These are phyloP conservation scores for Pseudorhombus dupliciocellatus DNA, from an alignment of 2,113 vertebrate species.

Conservation along the genomic window DNA sequence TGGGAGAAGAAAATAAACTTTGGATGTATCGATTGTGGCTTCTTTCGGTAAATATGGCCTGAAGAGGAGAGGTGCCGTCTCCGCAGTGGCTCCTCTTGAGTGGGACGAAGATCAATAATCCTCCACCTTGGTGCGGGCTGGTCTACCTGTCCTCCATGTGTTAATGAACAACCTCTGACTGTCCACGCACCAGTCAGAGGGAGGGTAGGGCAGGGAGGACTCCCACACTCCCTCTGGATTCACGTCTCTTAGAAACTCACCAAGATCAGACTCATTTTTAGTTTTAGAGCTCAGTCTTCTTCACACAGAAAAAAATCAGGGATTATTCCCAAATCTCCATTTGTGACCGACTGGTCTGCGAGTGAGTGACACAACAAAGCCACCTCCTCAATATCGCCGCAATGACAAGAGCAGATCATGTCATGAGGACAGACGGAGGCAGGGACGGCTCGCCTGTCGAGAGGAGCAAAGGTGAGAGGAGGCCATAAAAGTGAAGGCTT, in stretches of 20 bases:
- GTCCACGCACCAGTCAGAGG: constrained; percentile 21
- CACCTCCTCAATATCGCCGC: not conserved
- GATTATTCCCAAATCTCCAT: not conserved
- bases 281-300: not conserved
- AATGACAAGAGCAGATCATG: not conserved
- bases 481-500: constrained; percentile 71
- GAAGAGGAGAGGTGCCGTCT: not conserved
- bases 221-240: constrained; percentile 44
- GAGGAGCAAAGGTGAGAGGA: constrained; percentile 73
- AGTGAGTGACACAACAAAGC: not conserved
- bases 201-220: constrained; percentile 27
- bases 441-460: constrained; percentile 5
- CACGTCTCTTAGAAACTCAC: not conserved
- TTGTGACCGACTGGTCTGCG: not conserved
- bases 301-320: not conserved
- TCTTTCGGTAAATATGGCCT: not conserved
- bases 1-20: not conserved
- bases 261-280: too few species aligned
- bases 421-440: not conserved
- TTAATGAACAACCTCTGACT: constrained; percentile 82
- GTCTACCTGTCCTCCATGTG: constrained; percentile 52
- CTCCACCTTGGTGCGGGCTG: constrained; percentile 29
- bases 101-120: constrained; percentile 41
- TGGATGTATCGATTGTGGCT: not conserved
- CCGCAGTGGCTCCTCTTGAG: constrained; percentile 2